A percentile compares a stretch with the other conserved stretches of the same genome.
phyloP scores from a whole-genome alignment of 2,888 invertebrate species.

The Macropis europaea region DNA sequence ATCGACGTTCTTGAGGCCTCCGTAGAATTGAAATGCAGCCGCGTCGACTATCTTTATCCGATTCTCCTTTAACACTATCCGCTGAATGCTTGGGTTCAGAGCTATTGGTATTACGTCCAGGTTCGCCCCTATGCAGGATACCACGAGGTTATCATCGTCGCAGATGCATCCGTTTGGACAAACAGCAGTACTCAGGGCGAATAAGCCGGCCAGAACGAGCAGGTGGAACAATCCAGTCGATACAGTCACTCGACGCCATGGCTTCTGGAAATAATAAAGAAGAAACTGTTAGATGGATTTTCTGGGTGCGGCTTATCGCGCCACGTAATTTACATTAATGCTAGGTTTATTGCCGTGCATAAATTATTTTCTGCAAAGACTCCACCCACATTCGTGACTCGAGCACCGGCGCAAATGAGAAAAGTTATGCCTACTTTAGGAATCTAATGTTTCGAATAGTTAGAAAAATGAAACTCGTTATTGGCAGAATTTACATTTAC shows the following conservation, averaged over 20 bases:
- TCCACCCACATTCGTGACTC: conserved; percentile 7
- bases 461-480: background rate
- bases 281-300: conserved; percentile 11
- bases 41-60: conserved; percentile 92
- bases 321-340: conserved; percentile 29
- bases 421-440: conserved; percentile 30
- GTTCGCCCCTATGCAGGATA: conserved; percentile 91
- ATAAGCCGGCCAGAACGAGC: conserved; percentile 56
- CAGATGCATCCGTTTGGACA: conserved; percentile 94
- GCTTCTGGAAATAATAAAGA: conserved; percentile 51
- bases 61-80: conserved; percentile 91
- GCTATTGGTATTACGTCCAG: conserved; percentile 95
- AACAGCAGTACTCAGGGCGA: conserved; percentile 79
- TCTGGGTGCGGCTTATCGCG: background rate
- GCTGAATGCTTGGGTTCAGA: conserved; percentile 93
- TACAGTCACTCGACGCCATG: conserved; percentile 27
- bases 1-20: conserved; percentile 91
- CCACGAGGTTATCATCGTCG: conserved; percentile 93
- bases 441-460: conserved; percentile 6
- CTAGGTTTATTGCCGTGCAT: conserved; percentile 18
- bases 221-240: conserved; percentile 36
- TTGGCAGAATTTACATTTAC: too few species aligned
- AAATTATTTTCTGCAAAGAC: conserved; percentile 36
- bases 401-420: conserved; percentile 10
- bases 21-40: conserved; percentile 93